Base-by-base conservation (phyloP, 2,888 invertebrate species). In the Chelonus formosanus region DNA sequence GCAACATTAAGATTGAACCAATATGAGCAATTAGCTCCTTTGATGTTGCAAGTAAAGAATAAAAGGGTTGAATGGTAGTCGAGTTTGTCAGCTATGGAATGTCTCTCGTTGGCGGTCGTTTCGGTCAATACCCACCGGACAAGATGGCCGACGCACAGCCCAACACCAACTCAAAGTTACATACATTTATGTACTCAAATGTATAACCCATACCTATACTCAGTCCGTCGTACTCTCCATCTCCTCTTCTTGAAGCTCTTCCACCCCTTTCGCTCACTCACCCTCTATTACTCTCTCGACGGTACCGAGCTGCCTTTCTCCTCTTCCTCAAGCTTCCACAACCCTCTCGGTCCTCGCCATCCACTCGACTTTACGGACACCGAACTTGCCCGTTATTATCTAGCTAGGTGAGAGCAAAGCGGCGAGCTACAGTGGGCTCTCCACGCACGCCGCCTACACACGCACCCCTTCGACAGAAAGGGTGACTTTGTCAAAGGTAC, bases 41-140 rank as follows among this genome's bases (percentile, higher is more conserved):
- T 59, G 64, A 57, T 57, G 54, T 57, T 5, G 6, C 6, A 40
- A 2, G 40, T 48, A 4, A 20, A 50, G 31, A 52, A 36, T 52
- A 7, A 48, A 40, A 45, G 6, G 6, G 31, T 50, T 44, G 35
- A 50, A 54, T 58, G 52, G 55, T 61, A 47, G 59, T 61, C 35
- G 44, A 77, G 80, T 78, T 79, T 79, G 70, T 77, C 77, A 77
- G 80, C 78, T 76, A 77, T 77, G 75, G 78, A 78, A 76, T 76
- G 79, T 81, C 79, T 79, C 78, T 71, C 69, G 67, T 62, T 63
- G 81, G 80, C 80, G 76, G 77, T 76, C 82, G 82, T 77, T 79
- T 83, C 84, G 84, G 84, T 84, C 84, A 84, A 84, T 84, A 84
- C 84, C 83, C 82, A 84, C 84, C 84, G 84, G 84, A 84, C 84